These are phyloP conservation scores for Tachina grossa DNA, from an alignment of 2,888 invertebrate species.

Conservation along the genomic window DNA sequence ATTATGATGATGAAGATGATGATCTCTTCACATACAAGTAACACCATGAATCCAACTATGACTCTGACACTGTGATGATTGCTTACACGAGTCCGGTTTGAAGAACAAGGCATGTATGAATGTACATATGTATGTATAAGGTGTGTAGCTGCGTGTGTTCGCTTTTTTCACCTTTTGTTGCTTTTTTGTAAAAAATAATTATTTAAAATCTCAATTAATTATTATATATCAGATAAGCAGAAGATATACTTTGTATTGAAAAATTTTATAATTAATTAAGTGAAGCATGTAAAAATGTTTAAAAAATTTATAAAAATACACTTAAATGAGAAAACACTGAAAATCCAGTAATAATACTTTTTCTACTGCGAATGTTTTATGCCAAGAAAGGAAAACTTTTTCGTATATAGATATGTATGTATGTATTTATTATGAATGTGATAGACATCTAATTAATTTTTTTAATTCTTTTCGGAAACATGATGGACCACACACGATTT, in stretches of 20 bases:
- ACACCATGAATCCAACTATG: constrained; percentile 22
- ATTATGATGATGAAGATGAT: constrained; percentile 34
- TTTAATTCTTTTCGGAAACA: too few species aligned
- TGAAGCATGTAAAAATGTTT: background rate
- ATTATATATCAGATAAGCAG: background rate
- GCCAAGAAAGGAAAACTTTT: too few species aligned
- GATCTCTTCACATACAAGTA: constrained; percentile 18
- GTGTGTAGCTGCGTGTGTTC: background rate
- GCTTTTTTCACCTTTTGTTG: background rate
- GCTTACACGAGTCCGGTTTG: constrained; percentile 33
- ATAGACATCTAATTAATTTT: too few species aligned
- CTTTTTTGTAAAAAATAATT: background rate
- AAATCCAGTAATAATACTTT: too few species aligned
- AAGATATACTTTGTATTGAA: background rate
- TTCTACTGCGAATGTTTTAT: too few species aligned
- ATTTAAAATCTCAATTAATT: constrained; percentile 35
- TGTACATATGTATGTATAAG: background rate
- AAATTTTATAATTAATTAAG: background rate
- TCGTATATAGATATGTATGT: too few species aligned
- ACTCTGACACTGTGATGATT: background rate
- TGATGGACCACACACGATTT: too few species aligned
- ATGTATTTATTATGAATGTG: too few species aligned
- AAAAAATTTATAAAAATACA: background rate
- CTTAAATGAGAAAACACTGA: too few species aligned
- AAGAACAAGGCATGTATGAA: background rate